A percentile compares a stretch with the other conserved stretches of the same genome.
Evolutionary conservation across 2,888 invertebrate genomes (phyloP).

Genomic region (Chalcis sispes): DNA sequence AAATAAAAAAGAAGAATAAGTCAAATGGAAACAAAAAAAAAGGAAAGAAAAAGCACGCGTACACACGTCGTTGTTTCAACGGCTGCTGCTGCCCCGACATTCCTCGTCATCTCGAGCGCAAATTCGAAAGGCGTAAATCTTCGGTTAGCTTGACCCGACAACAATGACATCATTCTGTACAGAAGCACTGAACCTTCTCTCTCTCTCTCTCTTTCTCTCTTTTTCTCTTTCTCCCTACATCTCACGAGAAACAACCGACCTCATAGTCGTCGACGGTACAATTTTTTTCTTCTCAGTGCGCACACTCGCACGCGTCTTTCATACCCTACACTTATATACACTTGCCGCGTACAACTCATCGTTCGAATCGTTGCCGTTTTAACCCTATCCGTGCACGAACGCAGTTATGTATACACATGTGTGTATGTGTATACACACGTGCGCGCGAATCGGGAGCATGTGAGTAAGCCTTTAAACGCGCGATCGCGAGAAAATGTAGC

Average conservation of each 20-base stretch:
- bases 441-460: too few species aligned
- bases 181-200: conserved; percentile 35
- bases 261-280: conserved; percentile 21
- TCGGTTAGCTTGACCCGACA: conserved; percentile 28
- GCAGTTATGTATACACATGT: too few species aligned
- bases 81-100: neutral
- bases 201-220: conserved; percentile 10
- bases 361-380: too few species aligned
- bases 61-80: neutral
- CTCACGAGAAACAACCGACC: too few species aligned
- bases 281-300: conserved; percentile 15
- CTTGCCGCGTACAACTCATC: conserved; percentile 10
- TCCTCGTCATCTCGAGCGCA: conserved; percentile 21
- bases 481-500: too few species aligned
- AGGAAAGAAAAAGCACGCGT: too few species aligned
- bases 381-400: too few species aligned
- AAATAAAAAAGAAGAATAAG: too few species aligned
- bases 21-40: too few species aligned
- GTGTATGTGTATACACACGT: neutral
- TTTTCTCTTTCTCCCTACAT: too few species aligned
- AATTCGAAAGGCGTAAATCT: conserved; percentile 34
- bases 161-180: conserved; percentile 54
- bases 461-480: too few species aligned
- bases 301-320: neutral
- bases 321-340: too few species aligned